Percentiles rank a stretch among this genome's conserved stretches.
Evolutionary conservation across 2,113 vertebrate genomes (phyloP).

Genomic region (Tenrec ecaudatus): DNA sequence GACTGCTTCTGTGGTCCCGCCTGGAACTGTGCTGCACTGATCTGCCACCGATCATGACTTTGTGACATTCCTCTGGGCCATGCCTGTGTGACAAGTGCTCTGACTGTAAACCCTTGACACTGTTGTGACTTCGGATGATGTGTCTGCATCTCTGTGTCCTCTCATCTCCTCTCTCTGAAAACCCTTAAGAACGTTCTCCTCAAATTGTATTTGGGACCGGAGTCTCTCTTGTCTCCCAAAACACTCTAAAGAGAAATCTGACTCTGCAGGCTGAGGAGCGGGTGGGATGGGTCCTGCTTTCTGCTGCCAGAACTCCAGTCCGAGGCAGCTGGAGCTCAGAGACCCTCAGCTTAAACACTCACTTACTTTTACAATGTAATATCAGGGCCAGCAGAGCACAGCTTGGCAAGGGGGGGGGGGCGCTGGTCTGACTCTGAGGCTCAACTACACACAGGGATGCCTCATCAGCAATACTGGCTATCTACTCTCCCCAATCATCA

Average conservation of each 20-base stretch:
- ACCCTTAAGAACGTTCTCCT: no score
- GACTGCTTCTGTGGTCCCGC: no score
- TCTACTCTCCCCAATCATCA: background rate
- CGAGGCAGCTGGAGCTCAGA: background rate
- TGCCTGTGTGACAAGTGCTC: no score
- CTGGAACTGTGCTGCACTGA: no score
- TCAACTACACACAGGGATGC: background rate
- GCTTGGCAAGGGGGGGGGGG: background rate
- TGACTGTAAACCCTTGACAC: no score
- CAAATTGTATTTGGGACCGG: no score
- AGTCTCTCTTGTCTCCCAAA: no score
- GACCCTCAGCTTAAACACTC: fast-evolving
- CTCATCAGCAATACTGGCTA: background rate
- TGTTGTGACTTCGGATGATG: no score
- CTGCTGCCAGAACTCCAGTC: background rate
- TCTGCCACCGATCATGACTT: no score
- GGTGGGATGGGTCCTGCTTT: background rate
- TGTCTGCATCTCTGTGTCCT: no score
- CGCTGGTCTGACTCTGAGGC: background rate
- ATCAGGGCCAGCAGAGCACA: fast-evolving
- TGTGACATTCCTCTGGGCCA: no score
- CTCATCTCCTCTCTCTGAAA: no score
- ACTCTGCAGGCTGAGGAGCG: background rate
- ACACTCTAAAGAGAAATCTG: background rate
- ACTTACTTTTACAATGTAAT: background rate